Evolutionary conservation across 2,888 invertebrate genomes (phyloP).

Genomic region (Lepidonotus clava): DNA sequence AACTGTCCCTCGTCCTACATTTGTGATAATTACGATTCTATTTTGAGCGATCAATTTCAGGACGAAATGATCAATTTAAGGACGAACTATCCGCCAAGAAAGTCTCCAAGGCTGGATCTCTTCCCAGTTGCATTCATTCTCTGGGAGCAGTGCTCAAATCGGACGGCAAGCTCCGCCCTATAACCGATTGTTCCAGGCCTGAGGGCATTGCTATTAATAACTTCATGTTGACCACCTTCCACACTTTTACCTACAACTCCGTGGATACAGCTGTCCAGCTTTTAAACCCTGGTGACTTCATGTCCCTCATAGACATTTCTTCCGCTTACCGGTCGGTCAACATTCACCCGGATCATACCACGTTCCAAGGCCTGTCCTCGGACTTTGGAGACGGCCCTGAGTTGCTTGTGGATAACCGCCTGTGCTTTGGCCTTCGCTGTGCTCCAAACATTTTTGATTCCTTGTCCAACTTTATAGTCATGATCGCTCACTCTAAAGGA

Average conservation of each 20-base stretch:
- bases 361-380: background rate
- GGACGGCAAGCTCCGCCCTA: background rate
- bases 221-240: background rate
- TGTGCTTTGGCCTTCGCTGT: background rate
- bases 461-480: background rate
- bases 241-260: background rate
- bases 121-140: constrained; percentile 29
- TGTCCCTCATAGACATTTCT: background rate
- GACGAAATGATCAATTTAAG: no score
- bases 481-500: background rate
- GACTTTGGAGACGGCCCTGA: background rate
- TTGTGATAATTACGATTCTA: no score
- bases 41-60: no score
- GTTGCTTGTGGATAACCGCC: background rate
- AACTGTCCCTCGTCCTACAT: no score
- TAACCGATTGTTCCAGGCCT: background rate
- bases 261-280: background rate
- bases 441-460: background rate
- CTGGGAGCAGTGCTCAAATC: constrained; percentile 1
- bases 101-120: no score
- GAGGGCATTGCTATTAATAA: background rate
- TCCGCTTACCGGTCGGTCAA: background rate
- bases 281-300: background rate
- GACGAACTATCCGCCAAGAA: no score
- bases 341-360: background rate